Evolutionary conservation across 1,140 invertebrate species (phyloP), one percentile per base, ranked within the genome.

Genomic region (Psix sp.): DNA sequence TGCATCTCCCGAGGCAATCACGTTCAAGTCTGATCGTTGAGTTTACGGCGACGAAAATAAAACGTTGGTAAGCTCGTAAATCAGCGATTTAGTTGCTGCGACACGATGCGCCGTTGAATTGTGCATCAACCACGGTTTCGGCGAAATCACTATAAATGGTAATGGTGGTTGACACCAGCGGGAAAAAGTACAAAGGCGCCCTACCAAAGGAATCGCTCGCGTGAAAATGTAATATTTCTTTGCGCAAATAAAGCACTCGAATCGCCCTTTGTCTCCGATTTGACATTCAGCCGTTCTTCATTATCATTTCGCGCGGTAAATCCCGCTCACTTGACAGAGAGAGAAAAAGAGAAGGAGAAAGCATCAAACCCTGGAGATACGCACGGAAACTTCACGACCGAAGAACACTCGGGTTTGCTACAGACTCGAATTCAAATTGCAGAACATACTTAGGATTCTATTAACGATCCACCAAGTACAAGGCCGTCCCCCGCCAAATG

Each of bases 71-170:
- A 79, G 73, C 52, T 77, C 67, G 77, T 81, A 79, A 79, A 79
- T 81, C 65, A 74, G 57, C 42, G 24, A 40, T 42, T 45, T 72
- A 43, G 73, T 17, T 71, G 73, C 65, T 76, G 63, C 59, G 62
- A 65, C 60, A 71, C 74, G 68, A 39, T 48, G 48, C 45, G 11
- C 33, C 56, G 65, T 67, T 76, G 66, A 59, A 68, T 54, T 31
- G 68, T 74, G 74, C 72, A 76, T 63, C 60, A 54, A 51, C 39
- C 49, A 38, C 74, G 73, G 76, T 77, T 67, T 60, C 82, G 82
- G 78, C 79, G 72, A 80, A 84, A 84, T 86, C 84, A 84, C 84
- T 84, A 84, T 86, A 86, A 84, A 86, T 86, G 85, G 79, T 84
- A 85, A 86, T 86, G 75, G 78, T 82, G 77, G 82, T 60, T 66